phyloP scores from a whole-genome alignment of 2,888 invertebrate species.

The Cordilura impudica region DNA sequence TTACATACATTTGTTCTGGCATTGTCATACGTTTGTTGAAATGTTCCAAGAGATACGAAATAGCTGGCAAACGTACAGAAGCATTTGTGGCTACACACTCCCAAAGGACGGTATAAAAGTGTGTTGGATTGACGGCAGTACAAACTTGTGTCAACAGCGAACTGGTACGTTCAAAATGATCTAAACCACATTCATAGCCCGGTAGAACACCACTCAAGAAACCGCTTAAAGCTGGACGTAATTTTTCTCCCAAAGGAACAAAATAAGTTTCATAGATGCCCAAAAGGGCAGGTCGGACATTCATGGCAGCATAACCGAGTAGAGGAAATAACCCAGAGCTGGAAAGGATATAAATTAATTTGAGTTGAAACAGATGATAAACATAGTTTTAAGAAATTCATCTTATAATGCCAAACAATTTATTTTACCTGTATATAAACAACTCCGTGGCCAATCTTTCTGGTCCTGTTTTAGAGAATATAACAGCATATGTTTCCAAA shows the following conservation, averaged over 20 bases:
- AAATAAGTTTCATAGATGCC: conserved; percentile 93
- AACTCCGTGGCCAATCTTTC: conserved; percentile 88
- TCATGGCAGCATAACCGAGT: conserved; percentile 92
- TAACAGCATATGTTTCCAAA: conserved; percentile 92
- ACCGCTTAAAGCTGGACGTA: conserved; percentile 88
- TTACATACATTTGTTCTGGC: conserved; percentile 89
- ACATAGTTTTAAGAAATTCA: too few relatives aligned
- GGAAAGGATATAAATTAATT: conserved; percentile 37
- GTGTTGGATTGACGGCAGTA: conserved; percentile 85
- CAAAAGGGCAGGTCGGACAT: conserved; percentile 89
- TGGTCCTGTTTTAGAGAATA: conserved; percentile 92
- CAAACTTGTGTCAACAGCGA: conserved; percentile 79
- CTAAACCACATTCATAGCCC: conserved; percentile 91
- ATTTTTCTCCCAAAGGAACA: conserved; percentile 85
- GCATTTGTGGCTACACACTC: conserved; percentile 90
- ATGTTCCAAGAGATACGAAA: conserved; percentile 87
- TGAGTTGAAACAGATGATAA: neutral
- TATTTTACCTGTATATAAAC: conserved; percentile 86
- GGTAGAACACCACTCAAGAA: conserved; percentile 91
- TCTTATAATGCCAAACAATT: neutral
- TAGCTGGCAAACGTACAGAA: conserved; percentile 88
- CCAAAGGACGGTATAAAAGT: conserved; percentile 94
- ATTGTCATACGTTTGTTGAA: conserved; percentile 88
- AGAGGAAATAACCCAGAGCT: conserved; percentile 90
- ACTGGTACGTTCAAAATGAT: conserved; percentile 86